Evolutionary conservation across 2,797 vertebrate species (phyloP), one percentile per base, ranked within the genome.

Genomic region (Aselliscus stoliczkanus): DNA sequence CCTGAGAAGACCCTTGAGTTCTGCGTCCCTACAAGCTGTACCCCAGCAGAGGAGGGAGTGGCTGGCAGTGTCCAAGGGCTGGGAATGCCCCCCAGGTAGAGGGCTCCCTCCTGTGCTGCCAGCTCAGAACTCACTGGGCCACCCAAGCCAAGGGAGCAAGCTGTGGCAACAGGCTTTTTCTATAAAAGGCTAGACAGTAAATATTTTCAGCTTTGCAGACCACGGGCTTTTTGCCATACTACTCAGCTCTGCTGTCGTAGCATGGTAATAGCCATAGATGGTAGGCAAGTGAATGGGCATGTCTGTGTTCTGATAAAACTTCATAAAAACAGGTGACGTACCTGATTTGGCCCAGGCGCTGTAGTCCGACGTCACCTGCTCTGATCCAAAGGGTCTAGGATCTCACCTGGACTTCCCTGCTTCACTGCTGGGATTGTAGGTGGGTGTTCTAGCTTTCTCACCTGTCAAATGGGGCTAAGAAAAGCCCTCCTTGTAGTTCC

Each of bases 1-100:
- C 97, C 97, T 83, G 92, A 97, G 95, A 97, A 95, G 97, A 97
- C 96, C 94, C 91, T 90, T n/a, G 79, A 17, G 21, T 34, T 81
- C 54, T 11, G 67, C 37, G 81, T 23, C 20, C 18, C n/a, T 50
- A 42, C 65, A 18, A 31, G 39, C 7, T 25, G 80, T 85, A 54
- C 52, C 18, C 65, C 50, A 4, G 42, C 7, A 14, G 47, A 39
- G 20, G 5, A 54, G 52, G 73, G 58, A 62, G 14, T 1, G 8
- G 44, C 79, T 58, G 72, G 73, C 56, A 20, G 14, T 6, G 29
- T 15, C 60, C 25, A 7, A 15, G 10, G 54, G 4, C 58, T 50
- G 65, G 80, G 73, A 50, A 25, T 4, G 88, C 29, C 83, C 34
- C 31, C 58, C 14, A 27, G 7, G 23, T 6, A 14, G 81, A 72